Evolutionary conservation across 2,113 vertebrate species (phyloP).

Genomic region (Platysternon megacephalum): DNA sequence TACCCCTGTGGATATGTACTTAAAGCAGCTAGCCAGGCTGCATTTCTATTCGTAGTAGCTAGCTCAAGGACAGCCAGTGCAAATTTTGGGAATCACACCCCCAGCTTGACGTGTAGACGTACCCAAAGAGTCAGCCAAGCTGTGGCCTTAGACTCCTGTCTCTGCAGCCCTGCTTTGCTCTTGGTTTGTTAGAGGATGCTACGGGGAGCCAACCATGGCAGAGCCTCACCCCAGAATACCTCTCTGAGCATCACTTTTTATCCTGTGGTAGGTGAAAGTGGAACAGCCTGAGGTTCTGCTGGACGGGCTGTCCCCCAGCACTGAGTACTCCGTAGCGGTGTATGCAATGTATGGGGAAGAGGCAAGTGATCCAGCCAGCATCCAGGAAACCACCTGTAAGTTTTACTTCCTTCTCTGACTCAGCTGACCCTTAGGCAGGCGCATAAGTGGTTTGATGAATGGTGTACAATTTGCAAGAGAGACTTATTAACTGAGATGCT

Average conservation of each 20-base stretch:
- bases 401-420: neutral
- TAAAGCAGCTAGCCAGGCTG: neutral
- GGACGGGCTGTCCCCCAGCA: conserved; percentile 81
- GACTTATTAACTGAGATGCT: neutral
- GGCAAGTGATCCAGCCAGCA: conserved; percentile 87
- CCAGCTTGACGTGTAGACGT: neutral
- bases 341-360: conserved; percentile 90
- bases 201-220: accelerated
- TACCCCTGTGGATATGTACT: neutral
- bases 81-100: neutral
- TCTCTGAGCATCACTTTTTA: accelerated
- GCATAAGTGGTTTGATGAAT: neutral
- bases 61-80: neutral
- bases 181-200: neutral
- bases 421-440: neutral
- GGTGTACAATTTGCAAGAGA: neutral
- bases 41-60: neutral
- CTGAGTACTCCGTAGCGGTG: conserved; percentile 86
- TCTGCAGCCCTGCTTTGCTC: neutral
- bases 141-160: accelerated
- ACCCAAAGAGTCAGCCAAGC: neutral
- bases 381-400: conserved; percentile 88
- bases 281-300: conserved; percentile 83
- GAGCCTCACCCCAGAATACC: neutral
- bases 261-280: conserved; percentile 84